Evolutionary conservation across 2,888 invertebrate species (phyloP).

Genomic region (Trypoxylon attenuatum): DNA sequence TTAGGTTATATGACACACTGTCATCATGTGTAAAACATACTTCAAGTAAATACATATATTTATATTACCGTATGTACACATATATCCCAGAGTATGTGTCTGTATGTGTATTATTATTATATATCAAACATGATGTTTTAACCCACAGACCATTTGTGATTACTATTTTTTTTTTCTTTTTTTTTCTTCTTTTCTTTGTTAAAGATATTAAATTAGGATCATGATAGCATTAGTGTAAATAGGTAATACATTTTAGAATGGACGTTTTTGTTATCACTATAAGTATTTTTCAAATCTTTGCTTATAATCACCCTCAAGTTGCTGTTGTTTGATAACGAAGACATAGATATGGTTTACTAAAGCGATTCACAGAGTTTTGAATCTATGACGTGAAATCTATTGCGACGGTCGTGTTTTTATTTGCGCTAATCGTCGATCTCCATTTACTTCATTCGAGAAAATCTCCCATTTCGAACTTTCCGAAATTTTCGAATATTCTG

Average conservation of each 20-base stretch:
- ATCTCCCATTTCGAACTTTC: constrained; percentile 48
- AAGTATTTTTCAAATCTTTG: constrained; percentile 48
- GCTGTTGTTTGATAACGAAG: constrained; percentile 33
- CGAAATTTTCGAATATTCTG: constrained; percentile 32
- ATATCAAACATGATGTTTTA: constrained; percentile 52
- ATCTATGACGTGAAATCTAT: constrained; percentile 72
- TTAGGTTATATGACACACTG: constrained; percentile 67
- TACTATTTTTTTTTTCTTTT: constrained; percentile 47
- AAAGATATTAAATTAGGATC: constrained; percentile 58
- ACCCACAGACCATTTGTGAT: constrained; percentile 57
- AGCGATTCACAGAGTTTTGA: constrained; percentile 58
- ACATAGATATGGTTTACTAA: constrained; percentile 37
- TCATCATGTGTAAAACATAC: constrained; percentile 58
- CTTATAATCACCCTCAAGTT: constrained; percentile 34
- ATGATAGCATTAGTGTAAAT: constrained; percentile 62
- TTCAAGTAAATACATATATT: constrained; percentile 42
- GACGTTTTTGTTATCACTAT: constrained; percentile 53
- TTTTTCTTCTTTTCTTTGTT: constrained; percentile 57
- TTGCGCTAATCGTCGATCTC: constrained; percentile 57
- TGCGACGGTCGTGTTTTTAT: constrained; percentile 51
- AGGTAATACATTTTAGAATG: constrained; percentile 60
- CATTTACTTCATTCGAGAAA: constrained; percentile 27
- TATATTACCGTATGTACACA: constrained; percentile 12
- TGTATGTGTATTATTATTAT: constrained; percentile 38
- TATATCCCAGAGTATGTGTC: constrained; percentile 30